phyloP scores from a whole-genome alignment of 1,140 invertebrate species.

The Dendrolimus kikuchii region DNA sequence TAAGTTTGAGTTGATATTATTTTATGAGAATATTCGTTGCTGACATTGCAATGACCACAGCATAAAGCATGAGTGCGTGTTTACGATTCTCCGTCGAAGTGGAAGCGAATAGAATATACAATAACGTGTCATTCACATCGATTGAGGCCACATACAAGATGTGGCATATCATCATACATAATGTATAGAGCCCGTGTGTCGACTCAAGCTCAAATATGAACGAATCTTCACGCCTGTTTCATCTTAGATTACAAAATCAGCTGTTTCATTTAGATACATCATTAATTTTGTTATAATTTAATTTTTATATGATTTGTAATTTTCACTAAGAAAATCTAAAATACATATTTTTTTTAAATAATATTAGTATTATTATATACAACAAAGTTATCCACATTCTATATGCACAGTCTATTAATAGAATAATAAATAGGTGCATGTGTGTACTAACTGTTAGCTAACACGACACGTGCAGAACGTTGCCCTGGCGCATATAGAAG shows the following conservation, averaged over 20 bases:
- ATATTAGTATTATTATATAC: too few relatives aligned
- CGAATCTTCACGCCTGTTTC: slow-evolving; percentile 31
- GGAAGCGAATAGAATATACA: slow-evolving; percentile 66
- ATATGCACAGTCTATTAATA: too few relatives aligned
- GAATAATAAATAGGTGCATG: not conserved
- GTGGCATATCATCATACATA: slow-evolving; percentile 50
- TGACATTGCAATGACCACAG: slow-evolving; percentile 35
- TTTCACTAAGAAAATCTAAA: not conserved
- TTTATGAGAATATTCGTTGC: slow-evolving; percentile 1
- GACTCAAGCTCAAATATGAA: slow-evolving; percentile 24
- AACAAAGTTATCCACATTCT: too few relatives aligned
- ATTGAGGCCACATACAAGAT: slow-evolving; percentile 69
- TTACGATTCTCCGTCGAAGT: slow-evolving; percentile 54
- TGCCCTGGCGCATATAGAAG: slow-evolving; percentile 29
- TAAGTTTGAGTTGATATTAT: too few relatives aligned
- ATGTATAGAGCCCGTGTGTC: slow-evolving; percentile 56
- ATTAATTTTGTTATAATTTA: too few relatives aligned
- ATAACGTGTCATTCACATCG: slow-evolving; percentile 68
- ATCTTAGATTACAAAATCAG: slow-evolving; percentile 3
- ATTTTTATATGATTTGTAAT: too few relatives aligned
- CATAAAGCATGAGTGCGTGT: slow-evolving; percentile 60
- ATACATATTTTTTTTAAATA: too few relatives aligned
- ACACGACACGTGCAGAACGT: slow-evolving; percentile 33
- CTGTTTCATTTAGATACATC: slow-evolving; percentile 1
- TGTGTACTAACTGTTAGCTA: slow-evolving; percentile 25